A percentile compares a stretch with the other conserved stretches of the same genome.
Conservation (phyloP, 2,797 vertebrate genomes). For the Chromis chromis region DNA sequence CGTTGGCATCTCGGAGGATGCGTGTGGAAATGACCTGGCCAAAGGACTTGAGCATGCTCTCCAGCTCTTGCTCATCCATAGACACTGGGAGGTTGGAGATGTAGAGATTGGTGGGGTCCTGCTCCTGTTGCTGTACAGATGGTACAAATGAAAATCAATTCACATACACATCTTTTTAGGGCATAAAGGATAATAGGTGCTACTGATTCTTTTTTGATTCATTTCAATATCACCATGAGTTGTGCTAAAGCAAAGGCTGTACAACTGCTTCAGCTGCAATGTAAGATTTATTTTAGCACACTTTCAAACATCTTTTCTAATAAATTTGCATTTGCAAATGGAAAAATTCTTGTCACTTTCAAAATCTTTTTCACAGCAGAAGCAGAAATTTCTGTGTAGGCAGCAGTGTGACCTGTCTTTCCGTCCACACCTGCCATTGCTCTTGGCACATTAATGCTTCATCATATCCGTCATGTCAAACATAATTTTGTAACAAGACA, state of each 20-base stretch:
- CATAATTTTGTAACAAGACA: constrained; percentile 14
- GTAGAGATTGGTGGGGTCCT: constrained; percentile 97
- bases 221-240: no score
- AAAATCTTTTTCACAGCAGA: constrained; percentile 19
- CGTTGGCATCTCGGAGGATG: constrained; percentile 90
- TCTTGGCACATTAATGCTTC: constrained; percentile 31
- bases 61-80: constrained; percentile 96
- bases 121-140: constrained; percentile 93
- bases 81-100: constrained; percentile 96
- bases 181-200: not conserved
- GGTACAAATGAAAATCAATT: constrained; percentile 3
- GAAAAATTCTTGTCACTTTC: constrained; percentile 21
- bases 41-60: constrained; percentile 94
- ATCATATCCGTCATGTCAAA: constrained; percentile 20
- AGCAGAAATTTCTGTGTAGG: constrained; percentile 36
- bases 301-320: constrained; percentile 6
- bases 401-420: constrained; percentile 41
- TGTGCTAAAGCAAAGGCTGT: not conserved
- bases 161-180: not conserved
- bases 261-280: not conserved
- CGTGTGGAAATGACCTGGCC: constrained; percentile 96
- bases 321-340: constrained; percentile 22
- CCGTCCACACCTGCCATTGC: constrained; percentile 32
- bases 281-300: constrained; percentile 7
- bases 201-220: not conserved